These are phyloP conservation scores for Sarcophaga rosellei DNA, from an alignment of 2,888 invertebrate species.

Conservation along the genomic window DNA sequence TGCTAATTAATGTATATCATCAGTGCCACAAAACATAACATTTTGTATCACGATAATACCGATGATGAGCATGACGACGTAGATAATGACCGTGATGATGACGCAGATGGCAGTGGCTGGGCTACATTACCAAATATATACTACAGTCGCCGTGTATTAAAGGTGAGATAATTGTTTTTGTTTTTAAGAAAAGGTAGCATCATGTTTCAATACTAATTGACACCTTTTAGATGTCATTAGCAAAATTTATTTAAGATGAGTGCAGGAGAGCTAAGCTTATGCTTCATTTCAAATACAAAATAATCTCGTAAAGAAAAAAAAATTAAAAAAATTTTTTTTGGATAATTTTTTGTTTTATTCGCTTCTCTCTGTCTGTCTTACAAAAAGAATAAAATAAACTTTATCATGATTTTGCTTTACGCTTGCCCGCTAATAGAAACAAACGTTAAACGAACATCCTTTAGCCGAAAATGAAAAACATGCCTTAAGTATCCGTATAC, in stretches of 20 bases:
- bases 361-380: slow-evolving; percentile 7
- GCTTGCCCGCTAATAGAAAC: not conserved
- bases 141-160: not conserved
- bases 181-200: slow-evolving; percentile 39
- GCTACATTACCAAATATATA: not conserved
- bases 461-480: slow-evolving; percentile 11
- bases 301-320: not conserved
- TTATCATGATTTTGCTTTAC: slow-evolving; percentile 24
- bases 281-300: not conserved
- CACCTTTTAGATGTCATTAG: slow-evolving; percentile 71
- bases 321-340: not conserved
- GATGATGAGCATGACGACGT: slow-evolving; percentile 26
- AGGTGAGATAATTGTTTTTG: slow-evolving; percentile 1
- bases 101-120: slow-evolving; percentile 24
- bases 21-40: slow-evolving; percentile 40
- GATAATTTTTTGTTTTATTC: not conserved
- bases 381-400: not conserved
- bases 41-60: slow-evolving; percentile 18
- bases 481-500: slow-evolving; percentile 53
- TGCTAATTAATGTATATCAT: slow-evolving; percentile 57
- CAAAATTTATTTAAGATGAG: slow-evolving; percentile 10
- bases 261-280: not conserved
- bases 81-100: not conserved
- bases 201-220: slow-evolving; percentile 68
- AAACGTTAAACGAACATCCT: slow-evolving; percentile 9